Percentiles rank a stretch among this genome's conserved stretches.
phyloP scores from a whole-genome alignment of 2,113 vertebrate genomes.

The Notechis scutatus region DNA sequence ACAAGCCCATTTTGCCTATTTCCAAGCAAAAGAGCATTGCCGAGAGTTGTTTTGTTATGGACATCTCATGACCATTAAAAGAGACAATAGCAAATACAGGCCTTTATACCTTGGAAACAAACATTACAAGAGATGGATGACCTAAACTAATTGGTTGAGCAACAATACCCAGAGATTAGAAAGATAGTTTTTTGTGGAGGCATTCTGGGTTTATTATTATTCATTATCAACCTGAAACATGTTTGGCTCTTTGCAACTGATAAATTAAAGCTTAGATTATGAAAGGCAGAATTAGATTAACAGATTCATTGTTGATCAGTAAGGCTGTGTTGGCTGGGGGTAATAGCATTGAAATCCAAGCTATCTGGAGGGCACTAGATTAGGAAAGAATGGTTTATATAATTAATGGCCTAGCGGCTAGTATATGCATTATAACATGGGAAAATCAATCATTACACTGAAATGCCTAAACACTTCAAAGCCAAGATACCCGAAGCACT shows the following conservation, averaged over 20 bases:
- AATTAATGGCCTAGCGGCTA: background rate
- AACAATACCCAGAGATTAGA: background rate
- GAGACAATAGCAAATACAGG: slow-evolving; percentile 68
- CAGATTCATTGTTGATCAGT: background rate
- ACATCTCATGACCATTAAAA: slow-evolving; percentile 67
- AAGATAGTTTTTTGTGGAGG: background rate
- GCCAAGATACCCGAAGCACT: background rate
- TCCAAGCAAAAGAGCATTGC: slow-evolving; percentile 67
- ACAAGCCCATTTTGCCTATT: slow-evolving; percentile 65
- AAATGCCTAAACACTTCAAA: background rate
- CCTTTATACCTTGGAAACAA: slow-evolving; percentile 61
- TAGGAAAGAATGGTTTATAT: background rate
- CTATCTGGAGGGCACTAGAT: background rate
- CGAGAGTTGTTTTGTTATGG: slow-evolving; percentile 70
- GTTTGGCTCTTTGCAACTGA: background rate
- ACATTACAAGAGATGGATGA: slow-evolving; percentile 1
- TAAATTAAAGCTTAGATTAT: background rate
- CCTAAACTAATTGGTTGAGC: background rate
- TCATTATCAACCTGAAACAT: background rate
- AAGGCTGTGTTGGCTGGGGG: background rate
- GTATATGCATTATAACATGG: background rate
- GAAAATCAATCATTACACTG: background rate
- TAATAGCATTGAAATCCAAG: background rate
- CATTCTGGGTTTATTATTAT: slow-evolving; percentile 2
- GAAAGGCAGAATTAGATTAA: background rate